Base-by-base conservation (phyloP, 1,140 invertebrate species). In the Bicyclus anynana region DNA sequence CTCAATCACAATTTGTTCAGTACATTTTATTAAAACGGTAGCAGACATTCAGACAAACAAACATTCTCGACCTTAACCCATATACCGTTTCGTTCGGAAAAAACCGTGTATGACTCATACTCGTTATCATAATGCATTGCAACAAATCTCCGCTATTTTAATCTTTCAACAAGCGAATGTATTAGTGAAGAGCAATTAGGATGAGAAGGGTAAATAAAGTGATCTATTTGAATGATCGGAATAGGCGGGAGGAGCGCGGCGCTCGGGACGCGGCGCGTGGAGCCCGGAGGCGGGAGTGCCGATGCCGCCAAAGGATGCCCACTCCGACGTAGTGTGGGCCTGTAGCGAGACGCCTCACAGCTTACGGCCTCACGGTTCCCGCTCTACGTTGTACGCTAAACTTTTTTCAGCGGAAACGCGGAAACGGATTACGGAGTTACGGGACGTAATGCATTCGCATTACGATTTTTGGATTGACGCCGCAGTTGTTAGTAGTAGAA, bases 301-400 rank as follows among this genome's bases (percentile, higher is more conserved):
- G 67, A 65, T 62, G 51, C 49, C 53, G 44, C 42, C 62, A 49
- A 66, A 76, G 74, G 76, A 79, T 76, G 77, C 64, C 73, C 78
- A 79, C 80, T 84, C 72, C 62, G 64, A 72, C 50, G 65, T 65
- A 66, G 69, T 68, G 69, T 69, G 65, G 67, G 59, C 62, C 48
- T 73, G 77, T 55, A 68, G 71, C 65, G 75, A 72, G 77, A 79
- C 79, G 81, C 56, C 54, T 55, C 61, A 61, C 62, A 37, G 18
- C 54, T 55, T 59, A 61, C 62, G 46, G 18, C 56, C 57, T 52
- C 58, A 63, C 62, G 51, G 13, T 54, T 23, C 53, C 37, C 52
- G 59, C 53, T 59, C 57, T 51, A 51, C 52, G 50, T 35, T 33
- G 37, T 44, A 54, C 51, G 46, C 38, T 53, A 26, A n/a, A 33